phyloP scores from a whole-genome alignment of 2,113 vertebrate species.

The Coryphaenoides rupestris region DNA sequence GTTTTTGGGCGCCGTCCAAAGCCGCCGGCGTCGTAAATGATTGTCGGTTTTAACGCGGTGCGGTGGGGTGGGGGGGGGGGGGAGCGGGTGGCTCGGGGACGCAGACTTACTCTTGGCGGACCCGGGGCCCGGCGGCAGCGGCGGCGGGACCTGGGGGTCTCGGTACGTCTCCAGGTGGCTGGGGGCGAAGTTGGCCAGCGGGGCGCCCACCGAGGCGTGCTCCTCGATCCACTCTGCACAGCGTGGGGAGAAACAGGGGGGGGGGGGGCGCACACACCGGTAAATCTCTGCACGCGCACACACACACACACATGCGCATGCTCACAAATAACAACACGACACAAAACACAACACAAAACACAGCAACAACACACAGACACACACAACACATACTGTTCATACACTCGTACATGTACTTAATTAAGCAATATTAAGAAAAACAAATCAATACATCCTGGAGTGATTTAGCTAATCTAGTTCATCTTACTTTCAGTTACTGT shows the following conservation, averaged over 20 bases:
- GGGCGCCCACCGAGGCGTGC: constrained; percentile 83
- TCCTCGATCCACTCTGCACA: constrained; percentile 93
- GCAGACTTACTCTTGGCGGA: constrained; percentile 69
- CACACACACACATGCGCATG: constrained; percentile 19
- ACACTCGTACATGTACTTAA: neutral
- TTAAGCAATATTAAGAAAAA: neutral
- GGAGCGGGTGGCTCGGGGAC: no score
- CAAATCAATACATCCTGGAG: no score
- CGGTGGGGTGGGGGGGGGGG: no score
- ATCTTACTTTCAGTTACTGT: neutral
- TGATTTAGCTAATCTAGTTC: neutral
- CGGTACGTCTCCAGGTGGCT: constrained; percentile 88
- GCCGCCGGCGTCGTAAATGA: neutral
- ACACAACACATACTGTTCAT: neutral
- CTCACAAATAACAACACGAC: neutral
- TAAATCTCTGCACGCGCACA: constrained; percentile 18
- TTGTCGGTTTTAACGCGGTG: no score
- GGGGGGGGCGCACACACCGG: neutral
- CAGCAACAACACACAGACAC: neutral
- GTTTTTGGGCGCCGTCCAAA: neutral
- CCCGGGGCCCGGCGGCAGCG: constrained; percentile 62
- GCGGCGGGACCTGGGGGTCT: constrained; percentile 74
- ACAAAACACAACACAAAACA: neutral
- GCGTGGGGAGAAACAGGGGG: constrained; percentile 21
- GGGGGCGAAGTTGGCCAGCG: constrained; percentile 80